Conservation (phyloP, 2,888 invertebrate genomes). For the Belgica antarctica region DNA sequence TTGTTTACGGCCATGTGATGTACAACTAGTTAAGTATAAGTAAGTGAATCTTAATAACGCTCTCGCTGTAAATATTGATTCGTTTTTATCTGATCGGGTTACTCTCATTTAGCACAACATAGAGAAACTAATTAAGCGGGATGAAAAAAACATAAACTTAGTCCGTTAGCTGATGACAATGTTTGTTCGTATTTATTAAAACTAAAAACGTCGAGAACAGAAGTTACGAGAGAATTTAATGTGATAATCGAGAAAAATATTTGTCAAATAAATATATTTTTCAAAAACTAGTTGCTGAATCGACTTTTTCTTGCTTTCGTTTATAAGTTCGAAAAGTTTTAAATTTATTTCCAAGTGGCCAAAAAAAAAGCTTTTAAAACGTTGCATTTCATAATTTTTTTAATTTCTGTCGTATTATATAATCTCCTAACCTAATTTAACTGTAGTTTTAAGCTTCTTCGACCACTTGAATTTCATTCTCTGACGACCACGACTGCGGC, state of each 20-base stretch:
- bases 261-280: constrained; percentile 23
- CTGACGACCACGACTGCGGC: constrained; percentile 10
- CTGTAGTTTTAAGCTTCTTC: too few species aligned
- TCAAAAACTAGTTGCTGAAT: too few species aligned
- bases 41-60: background rate
- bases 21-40: background rate
- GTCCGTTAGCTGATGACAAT: background rate
- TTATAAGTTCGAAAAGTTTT: too few species aligned
- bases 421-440: too few species aligned
- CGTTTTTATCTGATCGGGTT: background rate
- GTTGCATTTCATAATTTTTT: too few species aligned
- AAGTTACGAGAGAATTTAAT: too few species aligned
- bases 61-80: background rate
- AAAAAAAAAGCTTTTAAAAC: too few species aligned
- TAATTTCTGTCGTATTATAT: too few species aligned
- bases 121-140: background rate
- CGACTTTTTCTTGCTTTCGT: too few species aligned
- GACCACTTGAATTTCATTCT: background rate
- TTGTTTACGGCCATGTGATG: constrained; percentile 20
- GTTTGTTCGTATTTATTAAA: background rate
- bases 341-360: too few species aligned
- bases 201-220: too few species aligned
- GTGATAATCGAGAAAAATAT: constrained; percentile 27
- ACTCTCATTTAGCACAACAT: background rate
- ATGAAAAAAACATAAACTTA: background rate